A percentile compares a stretch with the other conserved stretches of the same genome.
phyloP scores from a whole-genome alignment of 2,797 vertebrate genomes.

The Lerista edwardsae region DNA sequence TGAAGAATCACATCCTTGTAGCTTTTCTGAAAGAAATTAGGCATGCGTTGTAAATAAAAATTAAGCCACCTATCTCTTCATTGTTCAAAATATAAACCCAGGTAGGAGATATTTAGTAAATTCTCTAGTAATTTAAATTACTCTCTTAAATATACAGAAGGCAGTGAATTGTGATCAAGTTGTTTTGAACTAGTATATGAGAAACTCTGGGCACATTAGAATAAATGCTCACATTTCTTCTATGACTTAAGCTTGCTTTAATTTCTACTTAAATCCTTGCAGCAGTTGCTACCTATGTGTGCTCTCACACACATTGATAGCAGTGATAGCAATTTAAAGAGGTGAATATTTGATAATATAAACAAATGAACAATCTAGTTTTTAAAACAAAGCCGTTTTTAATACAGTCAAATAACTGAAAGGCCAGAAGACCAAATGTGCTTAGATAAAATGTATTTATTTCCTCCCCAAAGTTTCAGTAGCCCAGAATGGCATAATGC shows the following conservation, averaged over 20 bases:
- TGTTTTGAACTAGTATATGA: neutral
- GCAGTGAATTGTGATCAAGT: neutral
- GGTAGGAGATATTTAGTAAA: neutral
- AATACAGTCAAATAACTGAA: neutral
- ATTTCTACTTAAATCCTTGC: neutral
- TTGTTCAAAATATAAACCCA: neutral
- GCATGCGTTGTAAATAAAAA: neutral
- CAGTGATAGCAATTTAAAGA: neutral
- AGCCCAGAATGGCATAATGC: slow-evolving; percentile 46
- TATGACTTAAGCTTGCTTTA: neutral
- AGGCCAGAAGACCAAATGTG: neutral
- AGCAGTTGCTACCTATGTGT: neutral
- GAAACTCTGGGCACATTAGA: neutral
- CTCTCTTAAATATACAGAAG: too few species aligned
- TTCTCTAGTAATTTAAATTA: neutral
- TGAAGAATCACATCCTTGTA: neutral
- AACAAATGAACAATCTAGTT: neutral
- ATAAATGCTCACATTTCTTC: neutral
- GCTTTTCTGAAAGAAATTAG: neutral
- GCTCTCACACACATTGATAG: neutral
- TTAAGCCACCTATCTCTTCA: neutral
- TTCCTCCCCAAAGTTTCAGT: slow-evolving; percentile 27
- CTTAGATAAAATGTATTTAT: slow-evolving; percentile 27
- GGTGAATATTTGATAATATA: neutral
- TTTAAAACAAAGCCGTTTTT: neutral